Percentiles rank a stretch among this genome's conserved stretches.
Conservation (phyloP, 2,888 invertebrate genomes). For the Cacoxenus indagator region DNA sequence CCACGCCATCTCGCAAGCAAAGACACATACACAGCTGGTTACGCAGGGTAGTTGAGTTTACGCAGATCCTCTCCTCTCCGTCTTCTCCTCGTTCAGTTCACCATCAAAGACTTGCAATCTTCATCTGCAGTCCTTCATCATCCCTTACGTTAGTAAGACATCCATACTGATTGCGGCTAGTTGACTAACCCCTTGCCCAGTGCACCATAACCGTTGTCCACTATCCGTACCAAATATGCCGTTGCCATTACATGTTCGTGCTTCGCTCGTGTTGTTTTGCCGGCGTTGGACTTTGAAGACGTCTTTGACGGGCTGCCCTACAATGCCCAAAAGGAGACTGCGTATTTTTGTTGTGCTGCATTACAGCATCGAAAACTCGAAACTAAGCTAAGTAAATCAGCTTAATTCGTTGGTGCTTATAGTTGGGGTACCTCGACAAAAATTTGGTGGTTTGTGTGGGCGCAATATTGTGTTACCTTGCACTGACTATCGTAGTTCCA, state of each 20-base stretch:
- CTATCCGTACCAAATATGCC: not conserved
- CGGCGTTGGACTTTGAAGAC: not conserved
- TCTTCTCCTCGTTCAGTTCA: not conserved
- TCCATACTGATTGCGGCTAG: not conserved
- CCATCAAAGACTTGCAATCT: not conserved
- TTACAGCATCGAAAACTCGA: constrained; percentile 23
- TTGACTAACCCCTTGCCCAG: not conserved
- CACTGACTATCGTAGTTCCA: not conserved
- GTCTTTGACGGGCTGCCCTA: not conserved
- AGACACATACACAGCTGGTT: not conserved
- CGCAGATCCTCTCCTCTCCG: not conserved
- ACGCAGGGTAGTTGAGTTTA: not conserved
- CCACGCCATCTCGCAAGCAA: constrained; percentile 4
- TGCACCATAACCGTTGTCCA: not conserved
- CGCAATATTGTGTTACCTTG: not conserved
- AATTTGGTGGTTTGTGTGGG: not conserved
- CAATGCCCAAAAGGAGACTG: not conserved
- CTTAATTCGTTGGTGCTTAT: not conserved
- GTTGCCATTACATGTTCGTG: constrained; percentile 11
- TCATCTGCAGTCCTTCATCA: not conserved
- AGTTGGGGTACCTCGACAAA: too few relatives aligned
- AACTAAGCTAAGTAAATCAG: not conserved
- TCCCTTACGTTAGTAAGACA: not conserved
- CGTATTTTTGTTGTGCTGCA: constrained; percentile 16
- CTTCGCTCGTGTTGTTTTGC: constrained; percentile 12